Evolutionary conservation across 2,797 vertebrate species (phyloP).

Genomic region (Sphaeramia orbicularis): DNA sequence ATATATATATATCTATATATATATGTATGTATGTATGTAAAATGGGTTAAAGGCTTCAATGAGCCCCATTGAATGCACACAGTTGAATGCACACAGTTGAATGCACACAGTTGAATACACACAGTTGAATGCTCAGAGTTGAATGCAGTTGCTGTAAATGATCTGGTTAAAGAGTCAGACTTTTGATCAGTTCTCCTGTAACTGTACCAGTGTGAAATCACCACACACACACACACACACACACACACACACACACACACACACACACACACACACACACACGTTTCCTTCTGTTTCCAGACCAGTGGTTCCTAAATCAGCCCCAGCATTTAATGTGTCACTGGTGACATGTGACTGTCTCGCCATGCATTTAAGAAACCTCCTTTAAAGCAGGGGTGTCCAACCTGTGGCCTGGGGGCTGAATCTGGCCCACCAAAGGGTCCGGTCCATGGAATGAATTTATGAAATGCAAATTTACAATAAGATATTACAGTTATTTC

Average conservation of each 20-base stretch:
- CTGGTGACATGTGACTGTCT: conserved; percentile 50
- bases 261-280: conserved; percentile 23
- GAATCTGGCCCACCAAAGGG: no score
- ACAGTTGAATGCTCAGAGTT: neutral
- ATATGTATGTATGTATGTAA: no score
- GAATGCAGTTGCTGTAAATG: conserved; percentile 5
- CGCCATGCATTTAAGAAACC: conserved; percentile 37
- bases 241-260: no score
- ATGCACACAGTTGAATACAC: neutral
- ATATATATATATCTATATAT: no score
- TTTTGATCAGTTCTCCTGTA: neutral
- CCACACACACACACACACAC: no score
- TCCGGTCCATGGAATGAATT: no score
- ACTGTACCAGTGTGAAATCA: no score
- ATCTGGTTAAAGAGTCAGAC: neutral
- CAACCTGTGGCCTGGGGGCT: no score
- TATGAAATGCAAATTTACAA: no score
- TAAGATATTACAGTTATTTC: no score
- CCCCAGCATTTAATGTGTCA: conserved; percentile 4
- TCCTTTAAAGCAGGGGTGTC: no score
- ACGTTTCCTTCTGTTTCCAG: conserved; percentile 19
- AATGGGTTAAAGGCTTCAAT: no score
- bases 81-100: neutral
- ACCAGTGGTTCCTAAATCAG: conserved; percentile 26
- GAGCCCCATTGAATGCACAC: neutral